Percentiles rank a stretch among this genome's conserved stretches.
Conservation (phyloP, 2,797 vertebrate genomes). For the Melanotaenia trifasciata region DNA sequence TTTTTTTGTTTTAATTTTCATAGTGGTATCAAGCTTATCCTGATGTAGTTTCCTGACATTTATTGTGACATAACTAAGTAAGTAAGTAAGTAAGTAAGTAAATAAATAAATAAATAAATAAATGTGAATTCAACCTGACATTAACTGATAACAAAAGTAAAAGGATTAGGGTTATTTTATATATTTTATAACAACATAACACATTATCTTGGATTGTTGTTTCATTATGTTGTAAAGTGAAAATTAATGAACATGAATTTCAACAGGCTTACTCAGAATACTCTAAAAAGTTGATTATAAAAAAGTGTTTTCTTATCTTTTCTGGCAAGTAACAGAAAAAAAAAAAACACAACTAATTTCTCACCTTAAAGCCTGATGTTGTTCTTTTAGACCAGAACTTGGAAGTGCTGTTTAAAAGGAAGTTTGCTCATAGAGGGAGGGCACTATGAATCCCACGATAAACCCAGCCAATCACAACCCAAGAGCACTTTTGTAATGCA, state of each 20-base stretch:
- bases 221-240: neutral
- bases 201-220: neutral
- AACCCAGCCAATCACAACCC: constrained; percentile 24
- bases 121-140: neutral
- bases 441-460: constrained; percentile 34
- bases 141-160: too few species aligned
- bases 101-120: too few species aligned
- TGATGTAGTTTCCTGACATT: too few species aligned
- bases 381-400: neutral
- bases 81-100: too few species aligned
- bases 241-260: neutral
- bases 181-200: neutral
- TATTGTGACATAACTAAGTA: too few species aligned
- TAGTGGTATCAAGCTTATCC: neutral
- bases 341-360: neutral
- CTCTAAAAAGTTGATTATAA: neutral
- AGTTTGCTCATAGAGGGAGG: constrained; percentile 26
- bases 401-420: constrained; percentile 4
- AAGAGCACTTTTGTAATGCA: neutral
- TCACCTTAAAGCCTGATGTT: constrained; percentile 32
- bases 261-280: neutral
- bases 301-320: too few species aligned
- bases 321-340: neutral
- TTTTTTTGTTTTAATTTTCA: neutral
- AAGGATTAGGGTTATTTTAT: neutral